phyloP scores from a whole-genome alignment of 1,140 invertebrate genomes.

The Drosophila kohkoa region DNA sequence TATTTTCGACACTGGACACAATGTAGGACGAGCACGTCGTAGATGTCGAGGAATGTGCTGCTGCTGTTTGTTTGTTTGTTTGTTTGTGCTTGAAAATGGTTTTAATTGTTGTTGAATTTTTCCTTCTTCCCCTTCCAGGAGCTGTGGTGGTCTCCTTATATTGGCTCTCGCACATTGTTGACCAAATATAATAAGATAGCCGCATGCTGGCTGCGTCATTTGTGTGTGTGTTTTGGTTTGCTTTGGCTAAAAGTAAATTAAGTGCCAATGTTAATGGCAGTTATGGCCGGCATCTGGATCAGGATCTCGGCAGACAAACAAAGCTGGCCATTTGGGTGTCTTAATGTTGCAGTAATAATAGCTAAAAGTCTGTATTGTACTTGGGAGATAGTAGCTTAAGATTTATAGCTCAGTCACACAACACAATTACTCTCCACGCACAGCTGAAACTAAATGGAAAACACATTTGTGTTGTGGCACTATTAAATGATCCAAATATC shows the following conservation, averaged over 20 bases:
- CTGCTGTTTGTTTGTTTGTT: constrained; percentile 40
- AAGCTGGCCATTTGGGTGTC: constrained; percentile 75
- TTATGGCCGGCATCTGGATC: constrained; percentile 77
- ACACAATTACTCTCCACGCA: constrained; percentile 6
- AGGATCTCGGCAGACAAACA: constrained; percentile 63
- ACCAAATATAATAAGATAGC: constrained; percentile 80
- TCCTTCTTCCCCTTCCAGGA: constrained; percentile 33
- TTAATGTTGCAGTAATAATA: constrained; percentile 81
- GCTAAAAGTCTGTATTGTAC: constrained; percentile 71
- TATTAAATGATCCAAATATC: neutral
- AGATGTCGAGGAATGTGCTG: constrained; percentile 30
- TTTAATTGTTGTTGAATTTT: constrained; percentile 76
- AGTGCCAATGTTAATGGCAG: constrained; percentile 82
- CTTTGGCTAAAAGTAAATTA: constrained; percentile 80
- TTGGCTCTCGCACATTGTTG: constrained; percentile 68
- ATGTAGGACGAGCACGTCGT: constrained; percentile 35
- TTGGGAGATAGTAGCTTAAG: constrained; percentile 70
- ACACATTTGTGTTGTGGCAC: neutral
- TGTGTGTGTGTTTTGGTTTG: constrained; percentile 67
- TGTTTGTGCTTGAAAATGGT: constrained; percentile 75
- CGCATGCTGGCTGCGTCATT: constrained; percentile 56
- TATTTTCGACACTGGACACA: constrained; percentile 33
- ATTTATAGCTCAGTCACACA: constrained; percentile 61
- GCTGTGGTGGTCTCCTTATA: constrained; percentile 44
- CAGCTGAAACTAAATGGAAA: neutral